phyloP scores from a whole-genome alignment of 2,888 invertebrate genomes.

The Phorcus lineatus region DNA sequence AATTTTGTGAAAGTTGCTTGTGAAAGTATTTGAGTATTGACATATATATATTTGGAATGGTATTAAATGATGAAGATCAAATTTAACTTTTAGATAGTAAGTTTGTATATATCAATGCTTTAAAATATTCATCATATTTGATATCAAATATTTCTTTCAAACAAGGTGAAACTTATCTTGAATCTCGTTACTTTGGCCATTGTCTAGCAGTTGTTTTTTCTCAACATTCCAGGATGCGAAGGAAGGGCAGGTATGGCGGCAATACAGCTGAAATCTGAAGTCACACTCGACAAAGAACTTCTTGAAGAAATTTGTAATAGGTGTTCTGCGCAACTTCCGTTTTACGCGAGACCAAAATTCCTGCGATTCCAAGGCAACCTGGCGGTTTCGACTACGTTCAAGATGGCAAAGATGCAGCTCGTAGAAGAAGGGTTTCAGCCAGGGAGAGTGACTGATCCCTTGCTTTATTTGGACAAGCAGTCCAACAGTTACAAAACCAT shows the following conservation, averaged over 20 bases:
- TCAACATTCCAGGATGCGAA: constrained; percentile 43
- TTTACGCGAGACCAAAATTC: constrained; percentile 63
- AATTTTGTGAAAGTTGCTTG: too few species aligned
- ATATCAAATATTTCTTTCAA: too few species aligned
- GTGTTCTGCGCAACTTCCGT: constrained; percentile 52
- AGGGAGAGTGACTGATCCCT: constrained; percentile 38
- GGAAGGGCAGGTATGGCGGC: constrained; percentile 66
- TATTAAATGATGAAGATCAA: too few species aligned
- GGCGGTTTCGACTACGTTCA: constrained; percentile 60
- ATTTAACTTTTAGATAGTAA: too few species aligned
- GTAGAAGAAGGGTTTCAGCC: constrained; percentile 58
- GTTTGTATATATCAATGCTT: too few species aligned
- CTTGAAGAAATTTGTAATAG: constrained; percentile 43
- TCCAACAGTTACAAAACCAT: constrained; percentile 44
- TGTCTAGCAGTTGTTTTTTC: background rate
- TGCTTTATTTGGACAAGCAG: constrained; percentile 50
- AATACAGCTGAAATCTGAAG: constrained; percentile 46
- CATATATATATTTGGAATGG: too few species aligned
- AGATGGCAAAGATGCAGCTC: constrained; percentile 57
- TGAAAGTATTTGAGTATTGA: too few species aligned
- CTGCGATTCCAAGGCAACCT: constrained; percentile 51
- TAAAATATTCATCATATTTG: too few species aligned
- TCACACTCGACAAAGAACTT: constrained; percentile 29
- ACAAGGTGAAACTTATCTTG: too few species aligned
- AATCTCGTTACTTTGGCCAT: too few species aligned